Conservation (phyloP, 2,888 invertebrate species). For the Nephrotoma appendiculata region DNA sequence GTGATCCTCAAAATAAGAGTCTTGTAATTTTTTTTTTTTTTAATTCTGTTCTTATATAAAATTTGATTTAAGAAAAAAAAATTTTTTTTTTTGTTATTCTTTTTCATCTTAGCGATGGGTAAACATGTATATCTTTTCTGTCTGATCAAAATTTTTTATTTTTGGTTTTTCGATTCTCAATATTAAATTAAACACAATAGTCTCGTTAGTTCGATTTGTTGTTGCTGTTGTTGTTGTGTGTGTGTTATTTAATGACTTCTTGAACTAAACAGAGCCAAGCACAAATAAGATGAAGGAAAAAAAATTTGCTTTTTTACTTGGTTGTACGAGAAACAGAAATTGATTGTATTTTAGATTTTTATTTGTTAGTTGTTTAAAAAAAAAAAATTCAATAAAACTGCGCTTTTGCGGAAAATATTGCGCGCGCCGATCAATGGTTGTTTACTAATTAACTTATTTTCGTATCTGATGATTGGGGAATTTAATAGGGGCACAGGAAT, state of each 20-base stretch:
- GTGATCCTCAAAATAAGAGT: background rate
- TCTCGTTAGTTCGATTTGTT: conserved; percentile 9
- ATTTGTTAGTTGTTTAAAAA: background rate
- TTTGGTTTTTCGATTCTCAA: background rate
- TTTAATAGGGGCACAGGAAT: background rate
- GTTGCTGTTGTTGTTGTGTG: conserved; percentile 1
- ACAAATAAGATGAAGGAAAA: conserved; percentile 1
- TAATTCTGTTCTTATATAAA: background rate
- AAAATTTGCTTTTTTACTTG: background rate
- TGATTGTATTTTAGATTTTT: background rate
- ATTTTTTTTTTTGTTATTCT: background rate
- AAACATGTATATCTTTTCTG: conserved; percentile 4
- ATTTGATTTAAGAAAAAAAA: background rate
- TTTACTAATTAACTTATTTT: background rate
- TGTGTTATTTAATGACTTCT: background rate
- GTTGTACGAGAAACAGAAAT: background rate
- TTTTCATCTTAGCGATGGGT: conserved; percentile 4
- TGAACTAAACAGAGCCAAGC: background rate
- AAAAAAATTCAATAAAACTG: background rate
- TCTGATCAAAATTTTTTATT: conserved; percentile 5
- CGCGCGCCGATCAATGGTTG: background rate
- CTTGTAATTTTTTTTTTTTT: background rate
- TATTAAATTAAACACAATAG: conserved; percentile 9
- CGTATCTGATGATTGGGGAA: background rate
- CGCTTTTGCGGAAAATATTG: background rate